Percentiles rank a stretch among this genome's conserved stretches.
phyloP scores from a whole-genome alignment of 1,140 invertebrate genomes.

The Zaprionus taronus region DNA sequence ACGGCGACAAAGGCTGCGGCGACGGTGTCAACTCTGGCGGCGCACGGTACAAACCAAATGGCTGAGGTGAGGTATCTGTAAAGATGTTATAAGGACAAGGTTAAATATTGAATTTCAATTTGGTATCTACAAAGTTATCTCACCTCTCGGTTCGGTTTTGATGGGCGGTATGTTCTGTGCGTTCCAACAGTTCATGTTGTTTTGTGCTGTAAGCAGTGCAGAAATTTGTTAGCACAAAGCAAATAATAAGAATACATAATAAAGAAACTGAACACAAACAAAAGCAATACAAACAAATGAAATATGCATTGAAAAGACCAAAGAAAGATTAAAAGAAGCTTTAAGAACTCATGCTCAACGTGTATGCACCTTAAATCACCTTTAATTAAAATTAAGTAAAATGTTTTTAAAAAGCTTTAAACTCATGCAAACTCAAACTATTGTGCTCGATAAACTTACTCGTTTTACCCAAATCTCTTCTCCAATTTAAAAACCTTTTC shows the following conservation, averaged over 20 bases:
- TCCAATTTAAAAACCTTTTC: slow-evolving; percentile 25
- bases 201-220: slow-evolving; percentile 56
- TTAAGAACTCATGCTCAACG: background rate
- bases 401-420: background rate
- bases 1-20: slow-evolving; percentile 77
- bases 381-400: background rate
- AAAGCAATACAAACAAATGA: background rate
- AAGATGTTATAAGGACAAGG: background rate
- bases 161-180: slow-evolving; percentile 77
- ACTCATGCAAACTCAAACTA: slow-evolving; percentile 28
- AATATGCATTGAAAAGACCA: background rate
- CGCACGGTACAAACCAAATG: slow-evolving; percentile 72
- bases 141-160: slow-evolving; percentile 83
- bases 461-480: background rate
- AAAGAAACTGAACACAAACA: background rate
- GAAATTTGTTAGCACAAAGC: slow-evolving; percentile 28
- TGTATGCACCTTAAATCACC: background rate
- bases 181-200: slow-evolving; percentile 77
- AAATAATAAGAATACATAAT: slow-evolving; percentile 14
- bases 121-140: slow-evolving; percentile 4
- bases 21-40: slow-evolving; percentile 78
- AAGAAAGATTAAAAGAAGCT: background rate
- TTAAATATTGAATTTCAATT: background rate
- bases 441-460: slow-evolving; percentile 56
- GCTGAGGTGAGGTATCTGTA: slow-evolving; percentile 77